Base-by-base conservation (phyloP, 2,888 invertebrate species). In the Drosophila anceps region DNA sequence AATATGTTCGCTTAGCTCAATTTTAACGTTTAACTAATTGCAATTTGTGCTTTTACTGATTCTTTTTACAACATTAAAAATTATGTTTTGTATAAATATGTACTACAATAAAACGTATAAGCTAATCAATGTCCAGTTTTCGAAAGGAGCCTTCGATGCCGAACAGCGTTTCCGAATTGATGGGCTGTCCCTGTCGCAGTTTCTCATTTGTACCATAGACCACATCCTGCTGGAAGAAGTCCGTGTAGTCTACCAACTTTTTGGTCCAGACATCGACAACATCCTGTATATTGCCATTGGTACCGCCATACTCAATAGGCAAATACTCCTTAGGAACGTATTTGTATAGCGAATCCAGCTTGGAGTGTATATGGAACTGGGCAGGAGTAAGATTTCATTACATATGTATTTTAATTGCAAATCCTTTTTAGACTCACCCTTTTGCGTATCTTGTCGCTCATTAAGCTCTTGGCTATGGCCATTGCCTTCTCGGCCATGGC, bases 291-390 rank as follows among this genome's bases (percentile, higher is more conserved):
- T 94, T 93, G 79, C 94, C 94, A 77, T 94, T 94, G 39, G 94
- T 94, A 55, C 96, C 96, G 12, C 96, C 96, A 84, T 96, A 96
- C 90, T 96, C 96, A 3, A 89, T 93, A 1, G 96, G 96, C 53
- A 96, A 91, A 51, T 95, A 93, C 20, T 94, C 93, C 87, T 94
- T 94, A 1, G 96, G 95, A 53, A 96, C 93, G 69, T 94, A 87
- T 78, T 95, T 93, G 84, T 95, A 95, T 44, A 96, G 92, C n/a
- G 94, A 94, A 4, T 95, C 94, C 73, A 94, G 93, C 73, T 94
- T 92, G 66, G 95, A 95, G 91, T 82, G 94, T 72, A 91, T 86
- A 48, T 92, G 87, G 67, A 92, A 92, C 92, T 92, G 39, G 1
- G 18, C 2, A 6, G 9, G 43, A n/a, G 1, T 1, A 6, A 18